Base-by-base conservation (phyloP, 1,140 invertebrate species). In the Temnothorax curvispinosus region DNA sequence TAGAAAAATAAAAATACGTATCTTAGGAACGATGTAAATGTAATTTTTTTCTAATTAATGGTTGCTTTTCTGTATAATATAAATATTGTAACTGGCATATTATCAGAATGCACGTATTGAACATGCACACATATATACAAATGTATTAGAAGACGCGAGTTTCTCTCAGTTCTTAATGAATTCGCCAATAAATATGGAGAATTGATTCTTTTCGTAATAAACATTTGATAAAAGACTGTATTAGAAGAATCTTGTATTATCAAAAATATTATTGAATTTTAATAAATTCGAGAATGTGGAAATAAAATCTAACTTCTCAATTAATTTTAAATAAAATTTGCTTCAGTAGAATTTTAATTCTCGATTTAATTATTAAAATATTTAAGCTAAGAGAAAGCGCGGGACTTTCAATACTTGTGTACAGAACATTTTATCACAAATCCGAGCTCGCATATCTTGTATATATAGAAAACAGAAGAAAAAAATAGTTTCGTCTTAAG, bases 371-470 rank as follows among this genome's bases (percentile, higher is more conserved):
- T 71, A 71, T 0, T 0, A 27, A 60, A 32, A 74, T 27, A 4
- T 35, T 74, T 60, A 67, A 74, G 0, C n/a, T 67, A 18, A 72
- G 52, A 82, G 65, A 82, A 60, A 82, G 38, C 11, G 21, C 21
- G 27, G 11, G 18, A 47, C 15, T 72, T 44, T 1, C 38, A 15
- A 71, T 77, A 64, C 21, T 47, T 21, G 6, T 21, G 60, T 18
- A 62, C 52, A 56, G 18, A 38, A 35, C 7, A 35, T 41, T 67
- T 80, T 6, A 41, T 13, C 47, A 13, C 8, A 54, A 2, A n/a
- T 41, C 21, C 47, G n/a, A 80, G 35, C 41, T 69, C 9, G 77
- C 62, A 54, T 35, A 69, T 41, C n/a, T 80, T 54, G n/a, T 15
- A 77, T 7, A 77, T 7, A 32, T 32, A 35, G 2, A 62, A 47